Base-by-base conservation (phyloP, 2,797 vertebrate genomes). In the Naso thynnoides region DNA sequence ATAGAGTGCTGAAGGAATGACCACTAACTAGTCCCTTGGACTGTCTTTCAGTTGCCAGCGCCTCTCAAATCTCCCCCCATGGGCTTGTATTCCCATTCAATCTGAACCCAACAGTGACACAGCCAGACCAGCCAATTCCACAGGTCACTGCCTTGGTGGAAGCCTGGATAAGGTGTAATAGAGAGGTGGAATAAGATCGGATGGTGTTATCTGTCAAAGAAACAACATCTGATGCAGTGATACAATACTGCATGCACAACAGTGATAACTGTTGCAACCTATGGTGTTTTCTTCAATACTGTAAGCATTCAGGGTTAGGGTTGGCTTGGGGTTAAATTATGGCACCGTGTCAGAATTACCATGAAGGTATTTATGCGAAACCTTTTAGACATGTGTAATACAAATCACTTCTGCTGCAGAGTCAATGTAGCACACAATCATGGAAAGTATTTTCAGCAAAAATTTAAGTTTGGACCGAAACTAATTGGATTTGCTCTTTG, bases 141-240 rank as follows among this genome's bases (percentile, higher is more conserved):
- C 77, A 86, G 81, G 77, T 88, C 85, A 90, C 49, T 83, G 78
- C 76, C 42, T 52, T 18, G 21, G 59, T 68, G 73, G 61, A 66
- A 31, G 54, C 57, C 72, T 72, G 62, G 59, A 79, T 76, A 82
- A 79, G 69, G 62, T 21, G 41, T 70, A 55, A 73, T 63, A 48
- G 70, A 73, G 24, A 27, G 6, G 29, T 33, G 58, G 36, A 63
- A 70, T 75, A 67, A 74, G 64, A 48, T 70, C 53, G 62, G 71
- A 78, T 74, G 83, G 61, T 85, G 38, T 60, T 70, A 67, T 74
- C 62, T 67, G 48, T 69, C 42, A 63, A 39, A 76, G 81, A 56
- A 79, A 62, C 72, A 66, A 31, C 5, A 45, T 39, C 55, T 42
- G 58, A 70, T 21, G 41, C 26, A 50, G 27, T 47, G 21, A 58